Base-by-base conservation (phyloP, 2,797 vertebrate genomes). In the Chlorospingus flavigularis region DNA sequence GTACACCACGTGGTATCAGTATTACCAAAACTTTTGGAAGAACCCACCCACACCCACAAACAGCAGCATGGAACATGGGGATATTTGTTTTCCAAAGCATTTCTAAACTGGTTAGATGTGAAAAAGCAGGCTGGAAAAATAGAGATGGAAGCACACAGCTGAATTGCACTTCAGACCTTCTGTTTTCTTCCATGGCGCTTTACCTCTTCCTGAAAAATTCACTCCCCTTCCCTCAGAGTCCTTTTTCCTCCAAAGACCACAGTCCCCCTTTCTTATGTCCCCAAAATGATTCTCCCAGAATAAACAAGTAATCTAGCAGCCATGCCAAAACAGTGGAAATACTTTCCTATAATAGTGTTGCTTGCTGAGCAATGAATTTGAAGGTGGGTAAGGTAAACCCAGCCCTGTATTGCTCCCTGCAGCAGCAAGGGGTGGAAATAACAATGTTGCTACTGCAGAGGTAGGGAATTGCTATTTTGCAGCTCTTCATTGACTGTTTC, bases 21-120 rank as follows among this genome's bases (percentile, higher is more conserved):
- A 43, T 25, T 31, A 71, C 24, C 10, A 7, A 37, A 80, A 25
- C 35, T 70, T 77, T 78, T 54, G 35, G 28, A 84, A 68, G 11
- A 63, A 13, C 21, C 25, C 4, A 2, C 17, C 19, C 48, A 28
- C 7, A 71, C 7, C 17, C 6, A 23, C 7, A 1, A 0, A 12
- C 4, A 21, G 39, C n/a, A 42, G 5, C 11, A 45, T 35, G 28
- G 19, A 9, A 35, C 21, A 47, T 7, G 4, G 14, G 24, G 7
- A 17, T 88, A 43, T 58, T 76, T 42, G 57, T 37, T 33, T 70
- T 23, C 19, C 33, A 51, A 55, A 55, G 25, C 15, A 28, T 31
- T 75, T 85, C 57, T 88, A 30, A 60, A 43, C 4, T 16, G 15
- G 13, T 35, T 50, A 53, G n/a, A 18, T 58, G 25, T 15, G 25